A percentile compares a stretch with the other conserved stretches of the same genome.
phyloP scores from a whole-genome alignment of 2,888 invertebrate genomes.

The Caenorhabditis becei region DNA sequence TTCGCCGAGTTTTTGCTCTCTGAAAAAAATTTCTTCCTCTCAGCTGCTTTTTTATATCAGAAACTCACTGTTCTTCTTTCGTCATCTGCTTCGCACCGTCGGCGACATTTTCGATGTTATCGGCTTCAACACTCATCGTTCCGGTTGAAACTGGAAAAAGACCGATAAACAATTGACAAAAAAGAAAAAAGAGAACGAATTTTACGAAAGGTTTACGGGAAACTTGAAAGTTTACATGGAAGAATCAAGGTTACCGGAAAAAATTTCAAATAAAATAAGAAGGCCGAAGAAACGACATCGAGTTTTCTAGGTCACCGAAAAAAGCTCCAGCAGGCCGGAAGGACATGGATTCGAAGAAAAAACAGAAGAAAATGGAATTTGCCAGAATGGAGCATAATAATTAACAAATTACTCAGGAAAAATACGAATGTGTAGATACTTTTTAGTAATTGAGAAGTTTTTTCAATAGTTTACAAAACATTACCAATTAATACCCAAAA shows the following conservation, averaged over 20 bases:
- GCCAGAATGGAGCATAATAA: too few species aligned
- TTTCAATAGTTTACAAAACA: too few species aligned
- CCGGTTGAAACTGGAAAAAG: background rate
- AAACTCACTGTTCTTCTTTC: background rate
- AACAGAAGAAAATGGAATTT: too few species aligned
- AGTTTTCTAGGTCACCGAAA: background rate
- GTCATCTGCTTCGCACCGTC: background rate
- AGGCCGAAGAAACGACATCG: background rate
- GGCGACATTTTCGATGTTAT: background rate
- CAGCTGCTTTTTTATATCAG: background rate
- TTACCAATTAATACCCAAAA: too few species aligned
- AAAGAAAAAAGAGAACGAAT: background rate
- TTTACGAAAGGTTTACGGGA: too few species aligned
- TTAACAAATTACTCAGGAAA: too few species aligned
- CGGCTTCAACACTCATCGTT: conserved; percentile 23
- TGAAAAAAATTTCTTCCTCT: conserved; percentile 24
- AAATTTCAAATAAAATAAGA: background rate
- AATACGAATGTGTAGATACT: too few species aligned
- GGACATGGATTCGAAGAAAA: too few species aligned
- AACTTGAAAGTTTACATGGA: too few species aligned
- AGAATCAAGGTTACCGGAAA: background rate
- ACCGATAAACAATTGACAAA: background rate
- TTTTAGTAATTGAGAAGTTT: too few species aligned
- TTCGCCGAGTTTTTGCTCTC: conserved; percentile 26
- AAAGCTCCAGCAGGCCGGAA: too few species aligned